Percentiles rank a stretch among this genome's conserved stretches.
Evolutionary conservation across 2,888 invertebrate genomes (phyloP).

Genomic region (Agriopis aurantiaria): DNA sequence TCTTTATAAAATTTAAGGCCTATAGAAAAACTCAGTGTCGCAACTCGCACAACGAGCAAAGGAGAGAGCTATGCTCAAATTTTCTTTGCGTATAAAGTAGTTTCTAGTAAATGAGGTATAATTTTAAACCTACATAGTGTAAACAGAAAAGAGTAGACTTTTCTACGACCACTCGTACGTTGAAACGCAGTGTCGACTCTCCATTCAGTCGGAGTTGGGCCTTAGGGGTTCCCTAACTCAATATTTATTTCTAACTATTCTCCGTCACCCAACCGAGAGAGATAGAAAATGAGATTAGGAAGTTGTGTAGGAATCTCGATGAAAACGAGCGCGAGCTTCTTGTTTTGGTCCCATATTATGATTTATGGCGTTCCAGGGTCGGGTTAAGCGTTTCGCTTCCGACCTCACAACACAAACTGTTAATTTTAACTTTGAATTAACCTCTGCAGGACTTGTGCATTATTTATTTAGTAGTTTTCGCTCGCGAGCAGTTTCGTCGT

Average conservation of each 20-base stretch:
- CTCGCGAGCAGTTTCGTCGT: neutral
- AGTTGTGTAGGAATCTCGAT: constrained; percentile 3
- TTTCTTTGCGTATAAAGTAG: too few species aligned
- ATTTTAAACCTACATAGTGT: too few species aligned
- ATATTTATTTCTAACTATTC: constrained; percentile 1
- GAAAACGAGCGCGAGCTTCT: constrained; percentile 3
- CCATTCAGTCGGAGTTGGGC: neutral
- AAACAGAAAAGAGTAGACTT: too few species aligned
- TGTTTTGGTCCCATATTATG: constrained; percentile 14
- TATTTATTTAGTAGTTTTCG: constrained; percentile 28
- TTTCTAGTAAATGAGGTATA: too few species aligned
- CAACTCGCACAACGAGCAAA: too few species aligned
- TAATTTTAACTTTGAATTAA: constrained; percentile 10
- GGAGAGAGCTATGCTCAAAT: too few species aligned
- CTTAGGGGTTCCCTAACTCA: neutral
- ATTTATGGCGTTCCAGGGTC: constrained; percentile 17
- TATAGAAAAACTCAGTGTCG: too few species aligned
- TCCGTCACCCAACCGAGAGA: neutral
- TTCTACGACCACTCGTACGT: too few species aligned
- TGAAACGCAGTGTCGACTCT: too few species aligned
- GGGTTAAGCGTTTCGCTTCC: constrained; percentile 9
- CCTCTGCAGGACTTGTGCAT: constrained; percentile 7
- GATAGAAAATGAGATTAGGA: constrained; percentile 7
- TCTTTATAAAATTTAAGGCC: too few species aligned
- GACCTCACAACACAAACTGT: constrained; percentile 6